Evolutionary conservation across 1,140 invertebrate genomes (phyloP).

Genomic region (Hylaeus volcanicus): DNA sequence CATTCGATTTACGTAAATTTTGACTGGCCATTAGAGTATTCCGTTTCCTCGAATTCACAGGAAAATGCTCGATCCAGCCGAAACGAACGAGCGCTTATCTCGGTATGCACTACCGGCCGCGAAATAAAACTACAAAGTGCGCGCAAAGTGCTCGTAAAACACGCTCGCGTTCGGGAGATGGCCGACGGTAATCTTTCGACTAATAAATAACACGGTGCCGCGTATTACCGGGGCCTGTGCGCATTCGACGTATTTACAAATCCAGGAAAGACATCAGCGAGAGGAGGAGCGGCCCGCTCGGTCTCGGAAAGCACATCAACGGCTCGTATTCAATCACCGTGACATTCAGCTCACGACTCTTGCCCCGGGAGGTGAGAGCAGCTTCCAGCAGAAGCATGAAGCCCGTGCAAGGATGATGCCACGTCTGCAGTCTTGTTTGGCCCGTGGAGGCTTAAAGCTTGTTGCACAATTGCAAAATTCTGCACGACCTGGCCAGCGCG

Average conservation of each 20-base stretch:
- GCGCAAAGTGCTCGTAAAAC: conserved; percentile 44
- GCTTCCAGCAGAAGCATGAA: conserved; percentile 66
- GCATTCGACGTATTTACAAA: conserved; percentile 29
- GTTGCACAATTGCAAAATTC: conserved; percentile 58
- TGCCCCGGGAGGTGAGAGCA: conserved; percentile 78
- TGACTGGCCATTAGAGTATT: too few species aligned
- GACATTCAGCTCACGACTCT: conserved; percentile 77
- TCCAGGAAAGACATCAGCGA: conserved; percentile 22
- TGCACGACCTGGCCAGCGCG: conserved; percentile 14
- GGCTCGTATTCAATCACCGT: conserved; percentile 74
- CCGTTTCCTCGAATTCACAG: too few species aligned
- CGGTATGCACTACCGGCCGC: neutral
- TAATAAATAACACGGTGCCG: conserved; percentile 33
- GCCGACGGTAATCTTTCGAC: conserved; percentile 27
- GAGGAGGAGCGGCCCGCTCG: conserved; percentile 20
- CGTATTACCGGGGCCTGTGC: neutral
- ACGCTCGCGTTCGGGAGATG: conserved; percentile 5
- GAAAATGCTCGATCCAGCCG: too few species aligned
- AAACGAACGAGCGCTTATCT: too few species aligned
- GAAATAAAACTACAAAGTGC: conserved; percentile 30
- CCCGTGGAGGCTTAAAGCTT: conserved; percentile 35
- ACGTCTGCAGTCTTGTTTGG: conserved; percentile 57
- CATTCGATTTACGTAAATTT: too few species aligned
- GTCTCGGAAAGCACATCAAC: conserved; percentile 64
- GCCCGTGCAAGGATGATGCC: conserved; percentile 59